Conservation (phyloP, 2,113 vertebrate genomes). For the Ictalurus furcatus region DNA sequence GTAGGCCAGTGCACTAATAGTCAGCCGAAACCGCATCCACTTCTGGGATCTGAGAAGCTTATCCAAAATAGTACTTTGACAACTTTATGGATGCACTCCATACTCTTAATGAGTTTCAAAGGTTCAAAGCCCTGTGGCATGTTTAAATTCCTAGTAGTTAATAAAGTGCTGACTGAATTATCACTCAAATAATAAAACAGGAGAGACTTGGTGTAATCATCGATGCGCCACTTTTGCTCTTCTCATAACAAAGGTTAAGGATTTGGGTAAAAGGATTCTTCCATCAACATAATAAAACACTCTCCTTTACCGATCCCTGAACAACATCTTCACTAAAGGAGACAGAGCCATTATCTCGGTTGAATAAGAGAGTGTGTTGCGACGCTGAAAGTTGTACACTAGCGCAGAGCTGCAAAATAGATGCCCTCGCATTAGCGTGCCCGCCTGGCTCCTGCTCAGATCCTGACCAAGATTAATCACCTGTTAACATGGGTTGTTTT, state of each 20-base stretch:
- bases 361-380: constrained; percentile 39
- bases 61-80: constrained; percentile 25
- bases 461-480: constrained; percentile 54
- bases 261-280: constrained; percentile 9
- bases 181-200: constrained; percentile 14
- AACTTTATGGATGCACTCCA: constrained; percentile 39
- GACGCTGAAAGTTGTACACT: constrained; percentile 34
- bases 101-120: constrained; percentile 39
- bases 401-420: constrained; percentile 49
- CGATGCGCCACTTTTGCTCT: background rate
- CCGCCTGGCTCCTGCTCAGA: constrained; percentile 39
- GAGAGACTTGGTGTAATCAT: background rate
- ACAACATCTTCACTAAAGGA: constrained; percentile 27
- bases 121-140: constrained; percentile 26
- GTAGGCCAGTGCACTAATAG: background rate
- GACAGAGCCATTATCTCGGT: constrained; percentile 38
- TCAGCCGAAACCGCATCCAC: background rate
- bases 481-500: constrained; percentile 53
- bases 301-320: background rate
- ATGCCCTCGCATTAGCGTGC: constrained; percentile 43
- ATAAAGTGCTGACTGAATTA: constrained; percentile 14
- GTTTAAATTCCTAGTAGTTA: constrained; percentile 36
- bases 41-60: constrained; percentile 5
- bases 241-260: constrained; percentile 5
- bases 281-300: constrained; percentile 5